Conservation (phyloP, 2,888 invertebrate species). For the Eupithecia pulchellata region DNA sequence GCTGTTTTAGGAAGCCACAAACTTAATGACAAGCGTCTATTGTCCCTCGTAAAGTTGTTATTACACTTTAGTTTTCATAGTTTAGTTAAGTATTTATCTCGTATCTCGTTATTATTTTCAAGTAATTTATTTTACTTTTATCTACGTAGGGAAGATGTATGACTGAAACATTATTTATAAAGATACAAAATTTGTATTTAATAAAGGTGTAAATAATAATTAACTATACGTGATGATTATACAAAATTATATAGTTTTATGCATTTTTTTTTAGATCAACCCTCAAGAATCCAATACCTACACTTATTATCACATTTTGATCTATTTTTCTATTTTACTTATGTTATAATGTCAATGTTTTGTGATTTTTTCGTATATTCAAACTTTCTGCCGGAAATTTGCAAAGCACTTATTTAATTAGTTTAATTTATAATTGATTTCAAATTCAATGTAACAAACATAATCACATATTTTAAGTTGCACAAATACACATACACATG, state of each 20-base stretch:
- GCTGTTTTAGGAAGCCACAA: not conserved
- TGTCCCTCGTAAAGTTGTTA: not conserved
- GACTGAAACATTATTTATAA: constrained; percentile 1
- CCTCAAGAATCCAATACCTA: not conserved
- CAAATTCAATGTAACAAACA: not conserved
- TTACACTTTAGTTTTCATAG: not conserved
- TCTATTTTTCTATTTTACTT: not conserved
- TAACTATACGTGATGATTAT: too few species aligned
- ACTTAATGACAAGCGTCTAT: not conserved
- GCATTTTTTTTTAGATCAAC: not conserved
- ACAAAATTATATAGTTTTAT: not conserved
- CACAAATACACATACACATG: not conserved
- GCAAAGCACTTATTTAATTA: not conserved
- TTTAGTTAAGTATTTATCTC: not conserved
- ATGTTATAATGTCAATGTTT: not conserved
- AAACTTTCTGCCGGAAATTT: not conserved
- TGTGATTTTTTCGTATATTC: not conserved
- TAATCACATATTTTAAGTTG: not conserved
- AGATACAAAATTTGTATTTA: constrained; percentile 8
- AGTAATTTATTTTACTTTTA: not conserved
- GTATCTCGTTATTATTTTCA: not conserved
- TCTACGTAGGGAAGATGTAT: not conserved
- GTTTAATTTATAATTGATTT: not conserved
- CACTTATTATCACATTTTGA: constrained; percentile 1
- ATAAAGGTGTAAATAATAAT: not conserved